These are phyloP conservation scores for Phataginus tricuspis DNA, from an alignment of 2,797 vertebrate species.

Conservation along the genomic window DNA sequence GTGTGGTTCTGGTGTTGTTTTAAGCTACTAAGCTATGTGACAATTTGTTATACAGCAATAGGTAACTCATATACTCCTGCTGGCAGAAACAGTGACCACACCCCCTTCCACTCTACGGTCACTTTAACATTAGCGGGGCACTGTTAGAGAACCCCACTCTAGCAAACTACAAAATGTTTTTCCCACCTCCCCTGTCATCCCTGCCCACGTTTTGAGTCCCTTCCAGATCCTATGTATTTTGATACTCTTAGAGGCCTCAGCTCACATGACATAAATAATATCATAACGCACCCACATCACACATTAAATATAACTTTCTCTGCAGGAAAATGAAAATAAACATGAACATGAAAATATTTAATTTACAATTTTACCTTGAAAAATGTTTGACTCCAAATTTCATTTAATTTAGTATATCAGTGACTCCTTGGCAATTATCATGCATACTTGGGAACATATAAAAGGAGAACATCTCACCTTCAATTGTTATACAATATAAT, in stretches of 20 bases:
- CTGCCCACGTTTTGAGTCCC: not conserved
- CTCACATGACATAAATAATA: not conserved
- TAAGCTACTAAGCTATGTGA: not conserved
- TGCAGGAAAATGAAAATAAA: constrained; percentile 49
- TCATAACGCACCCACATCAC: not conserved
- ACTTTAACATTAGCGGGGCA: not conserved
- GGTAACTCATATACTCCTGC: not conserved
- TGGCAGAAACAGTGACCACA: not conserved
- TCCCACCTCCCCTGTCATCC: not conserved
- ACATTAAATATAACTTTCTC: constrained; percentile 53
- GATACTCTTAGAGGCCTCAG: not conserved
- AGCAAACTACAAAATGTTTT: not conserved
- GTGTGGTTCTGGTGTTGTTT: not conserved
- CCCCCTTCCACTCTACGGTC: not conserved
- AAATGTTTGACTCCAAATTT: constrained; percentile 53
- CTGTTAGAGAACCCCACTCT: not conserved
- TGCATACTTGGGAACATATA: constrained; percentile 24
- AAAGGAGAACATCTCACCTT: constrained; percentile 42
- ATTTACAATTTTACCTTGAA: constrained; percentile 63
- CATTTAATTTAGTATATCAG: constrained; percentile 53
- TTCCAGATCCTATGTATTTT: not conserved
- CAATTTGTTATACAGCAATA: not conserved
- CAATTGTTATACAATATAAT: constrained; percentile 64
- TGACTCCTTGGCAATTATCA: constrained; percentile 43
- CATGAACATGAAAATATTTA: constrained; percentile 29